Evolutionary conservation across 64 coral and sea anemone genomes (phyloP).

Genomic region (Stichodactyla mertensii): DNA sequence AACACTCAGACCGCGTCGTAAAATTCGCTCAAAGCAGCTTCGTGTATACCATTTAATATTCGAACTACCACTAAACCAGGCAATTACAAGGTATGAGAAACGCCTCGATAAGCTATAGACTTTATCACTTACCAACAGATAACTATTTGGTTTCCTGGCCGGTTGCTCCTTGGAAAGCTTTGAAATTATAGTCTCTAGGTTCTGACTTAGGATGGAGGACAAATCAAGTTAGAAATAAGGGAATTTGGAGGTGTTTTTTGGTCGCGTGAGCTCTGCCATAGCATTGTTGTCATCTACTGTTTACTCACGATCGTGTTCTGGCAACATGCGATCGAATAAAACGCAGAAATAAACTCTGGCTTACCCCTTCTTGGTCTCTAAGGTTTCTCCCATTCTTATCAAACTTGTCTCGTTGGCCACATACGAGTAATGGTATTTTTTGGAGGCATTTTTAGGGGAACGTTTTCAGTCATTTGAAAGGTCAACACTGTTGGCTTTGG

Average conservation of each 20-base stretch:
- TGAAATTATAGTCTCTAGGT: constrained; percentile 64
- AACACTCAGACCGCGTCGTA: neutral
- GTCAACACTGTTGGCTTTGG: constrained; percentile 58
- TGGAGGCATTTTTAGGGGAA: constrained; percentile 29
- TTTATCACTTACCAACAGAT: constrained; percentile 55
- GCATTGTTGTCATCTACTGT: constrained; percentile 35
- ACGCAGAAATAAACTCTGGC: constrained; percentile 3
- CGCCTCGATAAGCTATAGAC: constrained; percentile 7
- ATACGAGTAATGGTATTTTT: constrained; percentile 6
- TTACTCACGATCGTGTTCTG: constrained; percentile 36
- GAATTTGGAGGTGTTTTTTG: neutral
- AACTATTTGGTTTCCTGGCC: constrained; percentile 46
- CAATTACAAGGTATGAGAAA: constrained; percentile 28
- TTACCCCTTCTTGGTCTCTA: constrained; percentile 57
- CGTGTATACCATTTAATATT: constrained; percentile 13
- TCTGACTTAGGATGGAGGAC: constrained; percentile 33
- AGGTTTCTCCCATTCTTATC: constrained; percentile 50
- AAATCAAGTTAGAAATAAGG: neutral
- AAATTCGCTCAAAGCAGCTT: neutral
- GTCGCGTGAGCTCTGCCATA: constrained; percentile 31
- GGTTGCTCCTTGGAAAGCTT: constrained; percentile 65
- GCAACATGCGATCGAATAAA: constrained; percentile 29
- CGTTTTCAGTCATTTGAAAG: constrained; percentile 55
- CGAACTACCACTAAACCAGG: constrained; percentile 46
- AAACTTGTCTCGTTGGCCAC: constrained; percentile 30